A percentile compares a stretch with the other conserved stretches of the same genome.
These are phyloP conservation scores for Leptogaster cylindrica DNA, from an alignment of 2,888 invertebrate species.

Conservation along the genomic window DNA sequence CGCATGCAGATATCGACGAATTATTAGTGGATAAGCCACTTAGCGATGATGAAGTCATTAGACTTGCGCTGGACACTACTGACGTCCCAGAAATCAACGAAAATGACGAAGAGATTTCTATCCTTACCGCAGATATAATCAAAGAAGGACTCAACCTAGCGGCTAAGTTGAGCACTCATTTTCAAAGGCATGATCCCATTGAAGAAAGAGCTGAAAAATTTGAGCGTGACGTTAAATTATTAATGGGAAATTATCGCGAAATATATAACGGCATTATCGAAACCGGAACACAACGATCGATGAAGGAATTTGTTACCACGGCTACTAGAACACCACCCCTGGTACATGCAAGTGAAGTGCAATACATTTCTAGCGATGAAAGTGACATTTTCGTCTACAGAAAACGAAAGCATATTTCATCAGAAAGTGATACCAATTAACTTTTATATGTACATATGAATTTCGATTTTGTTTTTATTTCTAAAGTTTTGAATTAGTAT, in stretches of 20 bases:
- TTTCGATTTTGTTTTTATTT: background rate
- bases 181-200: conserved; percentile 22
- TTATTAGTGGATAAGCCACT: conserved; percentile 50
- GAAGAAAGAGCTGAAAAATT: background rate
- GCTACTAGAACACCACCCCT: background rate
- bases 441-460: background rate
- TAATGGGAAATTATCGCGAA: background rate
- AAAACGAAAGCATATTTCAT: background rate
- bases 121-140: background rate
- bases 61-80: conserved; percentile 45
- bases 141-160: conserved; percentile 20
- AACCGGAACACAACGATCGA: background rate
- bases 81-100: background rate
- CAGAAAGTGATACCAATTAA: background rate
- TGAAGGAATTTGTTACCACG: background rate
- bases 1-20: background rate
- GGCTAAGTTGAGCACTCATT: conserved; percentile 15
- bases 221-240: background rate
- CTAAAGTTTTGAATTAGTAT: background rate
- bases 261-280: background rate
- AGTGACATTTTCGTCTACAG: background rate
- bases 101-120: background rate
- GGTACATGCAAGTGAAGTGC: background rate
- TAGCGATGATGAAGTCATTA: conserved; percentile 50
- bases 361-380: background rate